Conservation (phyloP, 2,797 vertebrate species). For the Oophaga sylvatica region DNA sequence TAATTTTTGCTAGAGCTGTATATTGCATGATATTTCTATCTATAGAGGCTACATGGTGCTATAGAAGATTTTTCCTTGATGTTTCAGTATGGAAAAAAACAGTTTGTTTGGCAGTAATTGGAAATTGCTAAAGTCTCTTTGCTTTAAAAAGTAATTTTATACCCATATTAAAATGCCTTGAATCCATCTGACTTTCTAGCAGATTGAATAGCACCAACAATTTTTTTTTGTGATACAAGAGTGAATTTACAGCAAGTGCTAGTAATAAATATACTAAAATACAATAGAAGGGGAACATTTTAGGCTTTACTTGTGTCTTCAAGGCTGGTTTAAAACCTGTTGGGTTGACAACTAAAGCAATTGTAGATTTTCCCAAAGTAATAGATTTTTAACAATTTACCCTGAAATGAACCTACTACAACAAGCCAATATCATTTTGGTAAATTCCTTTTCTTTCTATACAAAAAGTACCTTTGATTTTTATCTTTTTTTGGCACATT, state of each 20-base stretch:
- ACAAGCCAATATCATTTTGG: neutral
- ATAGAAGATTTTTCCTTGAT: too few species aligned
- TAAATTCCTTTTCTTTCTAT: neutral
- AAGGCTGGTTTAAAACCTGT: neutral
- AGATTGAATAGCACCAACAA: neutral
- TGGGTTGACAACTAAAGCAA: neutral
- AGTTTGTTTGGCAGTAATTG: neutral
- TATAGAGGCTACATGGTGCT: too few species aligned
- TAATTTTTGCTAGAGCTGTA: too few species aligned
- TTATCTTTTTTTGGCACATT: neutral
- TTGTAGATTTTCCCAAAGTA: neutral
- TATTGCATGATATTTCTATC: too few species aligned
- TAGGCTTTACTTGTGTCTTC: neutral
- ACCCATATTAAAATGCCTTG: neutral
- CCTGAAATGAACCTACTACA: neutral
- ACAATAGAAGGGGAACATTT: neutral
- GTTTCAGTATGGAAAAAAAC: neutral
- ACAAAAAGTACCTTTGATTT: neutral
- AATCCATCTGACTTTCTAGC: neutral
- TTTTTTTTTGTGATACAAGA: neutral
- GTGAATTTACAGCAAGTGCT: neutral
- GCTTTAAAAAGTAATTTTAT: conserved; percentile 5
- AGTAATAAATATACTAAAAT: neutral
- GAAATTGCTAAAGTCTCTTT: neutral
- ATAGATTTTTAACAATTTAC: neutral